Conservation (phyloP, 2,888 invertebrate genomes). For the Nemotelus pantherinus region DNA sequence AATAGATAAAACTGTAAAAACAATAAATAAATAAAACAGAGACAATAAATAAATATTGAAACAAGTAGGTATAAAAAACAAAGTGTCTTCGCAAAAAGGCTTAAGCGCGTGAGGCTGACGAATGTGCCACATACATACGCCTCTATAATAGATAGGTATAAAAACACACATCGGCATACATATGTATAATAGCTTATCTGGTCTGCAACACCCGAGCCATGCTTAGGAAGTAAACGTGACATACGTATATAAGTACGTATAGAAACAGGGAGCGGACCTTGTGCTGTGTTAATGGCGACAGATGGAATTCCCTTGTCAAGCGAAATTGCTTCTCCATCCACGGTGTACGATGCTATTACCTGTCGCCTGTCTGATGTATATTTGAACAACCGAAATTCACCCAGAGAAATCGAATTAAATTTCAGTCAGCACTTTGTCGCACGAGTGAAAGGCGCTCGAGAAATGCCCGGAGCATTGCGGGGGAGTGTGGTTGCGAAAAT, state of each 20-base stretch:
- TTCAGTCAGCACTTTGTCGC: not conserved
- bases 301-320: no score
- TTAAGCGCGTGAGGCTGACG: not conserved
- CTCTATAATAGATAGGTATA: not conserved
- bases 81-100: slow-evolving; percentile 13
- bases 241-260: no score
- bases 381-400: not conserved
- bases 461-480: not conserved
- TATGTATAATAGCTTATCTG: no score
- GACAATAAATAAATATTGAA: slow-evolving; percentile 42
- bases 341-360: not conserved
- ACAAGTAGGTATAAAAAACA: slow-evolving; percentile 33
- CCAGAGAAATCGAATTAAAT: slow-evolving; percentile 16
- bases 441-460: not conserved
- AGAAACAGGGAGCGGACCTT: no score
- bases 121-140: not conserved
- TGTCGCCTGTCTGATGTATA: not conserved
- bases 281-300: no score
- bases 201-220: no score
- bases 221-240: no score
- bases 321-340: not conserved
- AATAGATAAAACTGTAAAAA: slow-evolving; percentile 44
- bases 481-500: slow-evolving; percentile 5
- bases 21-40: slow-evolving; percentile 36
- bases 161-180: no score